These are phyloP conservation scores for Kuschelorhynchus macadamiae DNA, from an alignment of 2,888 invertebrate genomes.

Conservation along the genomic window DNA sequence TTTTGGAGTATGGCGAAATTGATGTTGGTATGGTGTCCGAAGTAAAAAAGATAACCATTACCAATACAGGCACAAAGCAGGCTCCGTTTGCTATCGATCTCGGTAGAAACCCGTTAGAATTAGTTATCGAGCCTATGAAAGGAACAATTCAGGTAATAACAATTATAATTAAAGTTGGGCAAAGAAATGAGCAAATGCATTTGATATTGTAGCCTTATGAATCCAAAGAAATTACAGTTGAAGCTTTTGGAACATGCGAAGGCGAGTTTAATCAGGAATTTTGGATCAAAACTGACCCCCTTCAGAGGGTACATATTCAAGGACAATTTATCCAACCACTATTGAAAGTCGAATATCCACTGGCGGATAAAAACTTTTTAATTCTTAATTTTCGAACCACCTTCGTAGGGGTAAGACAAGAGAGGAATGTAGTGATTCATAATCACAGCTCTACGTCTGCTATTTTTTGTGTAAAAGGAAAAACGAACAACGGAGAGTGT, in stretches of 20 bases:
- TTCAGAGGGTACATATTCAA: constrained; percentile 60
- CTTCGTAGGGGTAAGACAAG: constrained; percentile 63
- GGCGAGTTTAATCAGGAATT: constrained; percentile 67
- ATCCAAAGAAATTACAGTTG: constrained; percentile 59
- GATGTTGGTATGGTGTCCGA: constrained; percentile 66
- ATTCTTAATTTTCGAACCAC: constrained; percentile 67
- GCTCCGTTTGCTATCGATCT: constrained; percentile 67
- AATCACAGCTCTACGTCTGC: constrained; percentile 67
- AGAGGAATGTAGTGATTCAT: constrained; percentile 64
- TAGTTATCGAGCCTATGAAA: constrained; percentile 66
- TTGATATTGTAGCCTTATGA: constrained; percentile 48
- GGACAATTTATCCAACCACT: constrained; percentile 64
- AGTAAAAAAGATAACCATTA: constrained; percentile 62
- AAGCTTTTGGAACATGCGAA: constrained; percentile 64
- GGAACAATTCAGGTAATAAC: constrained; percentile 62
- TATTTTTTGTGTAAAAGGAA: constrained; percentile 66
- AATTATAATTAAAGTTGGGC: too few relatives aligned
- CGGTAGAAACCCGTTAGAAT: constrained; percentile 65
- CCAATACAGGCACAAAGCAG: constrained; percentile 66
- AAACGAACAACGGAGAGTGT: constrained; percentile 59
- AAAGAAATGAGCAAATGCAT: too few relatives aligned
- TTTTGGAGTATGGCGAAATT: constrained; percentile 68
- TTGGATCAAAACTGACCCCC: constrained; percentile 67
- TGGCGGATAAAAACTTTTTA: constrained; percentile 64
- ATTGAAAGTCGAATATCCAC: constrained; percentile 64